These are phyloP conservation scores for Apeira syringaria DNA, from an alignment of 2,888 invertebrate species.

Conservation along the genomic window DNA sequence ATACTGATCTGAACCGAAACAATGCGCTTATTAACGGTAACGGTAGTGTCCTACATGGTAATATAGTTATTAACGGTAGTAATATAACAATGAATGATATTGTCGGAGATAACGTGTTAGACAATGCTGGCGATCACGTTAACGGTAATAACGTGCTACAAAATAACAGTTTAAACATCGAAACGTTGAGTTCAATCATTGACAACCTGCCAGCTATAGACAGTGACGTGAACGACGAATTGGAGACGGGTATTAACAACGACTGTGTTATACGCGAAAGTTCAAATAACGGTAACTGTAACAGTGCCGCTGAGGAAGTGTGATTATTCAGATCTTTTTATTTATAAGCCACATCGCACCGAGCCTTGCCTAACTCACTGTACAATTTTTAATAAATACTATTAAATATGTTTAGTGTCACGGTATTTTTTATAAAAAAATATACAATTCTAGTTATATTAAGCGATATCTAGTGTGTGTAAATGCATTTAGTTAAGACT, in stretches of 20 bases:
- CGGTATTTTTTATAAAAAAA: not conserved
- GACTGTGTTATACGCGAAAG: conserved; percentile 9
- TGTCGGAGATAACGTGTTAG: not conserved
- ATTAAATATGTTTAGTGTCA: not conserved
- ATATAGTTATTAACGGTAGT: not conserved
- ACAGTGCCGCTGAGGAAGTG: conserved; percentile 9
- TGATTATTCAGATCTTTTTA: conserved; percentile 22
- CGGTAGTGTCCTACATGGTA: not conserved
- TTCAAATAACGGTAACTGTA: not conserved
- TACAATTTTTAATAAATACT: conserved; percentile 13
- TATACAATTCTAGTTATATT: too few species aligned
- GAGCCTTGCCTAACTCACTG: conserved; percentile 29
- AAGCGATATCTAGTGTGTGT: too few species aligned
- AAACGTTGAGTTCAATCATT: conserved; percentile 57
- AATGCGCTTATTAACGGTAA: not conserved
- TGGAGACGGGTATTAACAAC: conserved; percentile 11
- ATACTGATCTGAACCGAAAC: too few species aligned
- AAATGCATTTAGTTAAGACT: too few species aligned
- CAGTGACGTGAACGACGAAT: conserved; percentile 66
- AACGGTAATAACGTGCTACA: not conserved
- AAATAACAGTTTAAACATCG: conserved; percentile 21
- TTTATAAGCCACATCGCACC: conserved; percentile 21
- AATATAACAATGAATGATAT: not conserved
- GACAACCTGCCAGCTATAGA: conserved; percentile 72
- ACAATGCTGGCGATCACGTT: not conserved